Evolutionary conservation across 2,888 invertebrate species (phyloP).

Genomic region (Lasioglossum pauxillum): DNA sequence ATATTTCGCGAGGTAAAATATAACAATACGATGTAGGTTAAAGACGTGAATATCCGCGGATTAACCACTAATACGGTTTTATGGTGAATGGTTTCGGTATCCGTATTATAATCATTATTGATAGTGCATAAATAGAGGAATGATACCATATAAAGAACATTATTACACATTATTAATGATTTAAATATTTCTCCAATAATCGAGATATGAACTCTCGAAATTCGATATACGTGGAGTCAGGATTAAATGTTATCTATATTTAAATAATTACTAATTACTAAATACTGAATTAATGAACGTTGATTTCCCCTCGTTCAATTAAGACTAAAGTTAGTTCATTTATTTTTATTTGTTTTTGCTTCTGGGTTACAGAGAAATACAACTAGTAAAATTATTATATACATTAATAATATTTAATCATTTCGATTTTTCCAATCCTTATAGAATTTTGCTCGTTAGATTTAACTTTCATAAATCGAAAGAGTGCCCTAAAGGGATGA

Average conservation of each 20-base stretch:
- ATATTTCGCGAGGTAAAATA: not conserved
- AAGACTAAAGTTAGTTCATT: not conserved
- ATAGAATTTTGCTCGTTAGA: no score
- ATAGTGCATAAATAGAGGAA: conserved; percentile 16
- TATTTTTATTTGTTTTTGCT: not conserved
- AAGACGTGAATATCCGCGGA: not conserved
- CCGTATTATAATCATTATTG: conserved; percentile 34
- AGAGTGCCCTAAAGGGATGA: no score
- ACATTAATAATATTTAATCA: not conserved
- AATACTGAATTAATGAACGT: not conserved
- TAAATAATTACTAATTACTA: not conserved
- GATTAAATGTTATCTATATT: not conserved
- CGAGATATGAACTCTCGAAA: not conserved
- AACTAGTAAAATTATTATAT: no score
- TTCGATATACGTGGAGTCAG: not conserved
- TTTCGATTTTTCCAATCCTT: no score
- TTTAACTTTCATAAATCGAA: no score
- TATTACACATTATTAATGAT: not conserved
- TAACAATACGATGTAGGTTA: not conserved
- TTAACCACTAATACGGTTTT: not conserved
- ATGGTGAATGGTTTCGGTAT: conserved; percentile 17
- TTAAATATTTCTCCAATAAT: not conserved
- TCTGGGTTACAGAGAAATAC: not conserved
- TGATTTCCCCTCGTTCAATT: not conserved
- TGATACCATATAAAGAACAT: not conserved